Percentiles rank a stretch among this genome's conserved stretches.
Evolutionary conservation across 1,140 invertebrate genomes (phyloP).

Genomic region (Drosophila serrata): DNA sequence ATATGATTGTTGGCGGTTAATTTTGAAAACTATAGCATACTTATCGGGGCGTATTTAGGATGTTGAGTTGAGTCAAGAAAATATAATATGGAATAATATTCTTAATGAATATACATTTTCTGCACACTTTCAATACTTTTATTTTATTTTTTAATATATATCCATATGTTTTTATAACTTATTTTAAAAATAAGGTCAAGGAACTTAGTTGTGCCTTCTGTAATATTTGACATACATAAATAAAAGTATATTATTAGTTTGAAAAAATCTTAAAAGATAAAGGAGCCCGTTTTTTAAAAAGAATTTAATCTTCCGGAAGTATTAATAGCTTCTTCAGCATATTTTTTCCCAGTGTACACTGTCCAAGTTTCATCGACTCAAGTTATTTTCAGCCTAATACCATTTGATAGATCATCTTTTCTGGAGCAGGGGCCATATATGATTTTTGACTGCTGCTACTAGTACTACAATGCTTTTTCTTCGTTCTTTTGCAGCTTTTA

Average conservation of each 20-base stretch:
- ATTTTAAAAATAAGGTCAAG: no score
- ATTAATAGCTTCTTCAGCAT: no score
- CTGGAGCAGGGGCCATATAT: conserved; percentile 19
- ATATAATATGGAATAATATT: no score
- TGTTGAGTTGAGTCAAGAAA: neutral
- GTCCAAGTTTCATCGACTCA: conserved; percentile 21
- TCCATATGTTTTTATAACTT: no score
- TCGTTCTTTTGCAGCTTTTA: conserved; percentile 56
- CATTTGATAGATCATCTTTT: conserved; percentile 53
- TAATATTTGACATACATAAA: no score
- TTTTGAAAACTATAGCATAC: conserved; percentile 1
- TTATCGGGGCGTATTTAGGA: neutral
- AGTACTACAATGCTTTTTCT: conserved; percentile 8
- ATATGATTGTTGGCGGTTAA: conserved; percentile 3
- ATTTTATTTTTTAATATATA: neutral
- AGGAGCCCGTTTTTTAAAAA: no score
- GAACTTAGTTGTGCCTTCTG: no score
- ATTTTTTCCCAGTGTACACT: neutral
- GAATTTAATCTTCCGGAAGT: no score
- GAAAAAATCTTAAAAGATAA: no score
- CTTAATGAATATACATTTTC: no score
- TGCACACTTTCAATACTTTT: no score
- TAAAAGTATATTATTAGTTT: no score
- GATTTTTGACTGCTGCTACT: conserved; percentile 35
- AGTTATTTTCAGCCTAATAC: conserved; percentile 32